Evolutionary conservation across 2,888 invertebrate species (phyloP).

Genomic region (Agonopterix heracliana): DNA sequence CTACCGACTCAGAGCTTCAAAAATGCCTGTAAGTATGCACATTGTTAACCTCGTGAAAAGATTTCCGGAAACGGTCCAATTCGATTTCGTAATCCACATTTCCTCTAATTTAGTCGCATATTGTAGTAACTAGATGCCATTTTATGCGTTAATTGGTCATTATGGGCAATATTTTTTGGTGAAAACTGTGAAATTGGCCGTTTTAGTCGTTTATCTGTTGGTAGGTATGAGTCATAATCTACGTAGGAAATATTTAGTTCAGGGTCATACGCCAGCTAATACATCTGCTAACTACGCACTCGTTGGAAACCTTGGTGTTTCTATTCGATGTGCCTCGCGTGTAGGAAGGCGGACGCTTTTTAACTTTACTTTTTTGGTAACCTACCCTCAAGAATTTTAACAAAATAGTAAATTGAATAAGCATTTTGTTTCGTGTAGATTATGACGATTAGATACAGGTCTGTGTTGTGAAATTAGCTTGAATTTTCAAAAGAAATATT

Average conservation of each 20-base stretch:
- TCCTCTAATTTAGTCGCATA: neutral
- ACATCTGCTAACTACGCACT: constrained; percentile 17
- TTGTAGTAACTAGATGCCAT: neutral
- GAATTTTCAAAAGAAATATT: too few relatives aligned
- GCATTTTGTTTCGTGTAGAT: too few relatives aligned
- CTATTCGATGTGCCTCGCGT: neutral
- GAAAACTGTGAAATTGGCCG: neutral
- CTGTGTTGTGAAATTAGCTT: too few relatives aligned
- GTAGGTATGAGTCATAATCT: constrained; percentile 26
- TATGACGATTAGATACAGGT: too few relatives aligned
- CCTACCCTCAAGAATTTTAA: too few relatives aligned
- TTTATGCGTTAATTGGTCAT: neutral
- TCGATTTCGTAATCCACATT: constrained; percentile 16
- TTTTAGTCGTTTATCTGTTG: constrained; percentile 5
- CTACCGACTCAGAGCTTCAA: constrained; percentile 27
- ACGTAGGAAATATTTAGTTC: constrained; percentile 13
- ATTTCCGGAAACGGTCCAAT: constrained; percentile 12
- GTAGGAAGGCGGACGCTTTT: neutral
- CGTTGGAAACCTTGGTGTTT: constrained; percentile 6
- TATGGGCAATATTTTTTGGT: neutral
- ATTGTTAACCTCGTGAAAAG: constrained; percentile 10
- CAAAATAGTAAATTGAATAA: too few relatives aligned
- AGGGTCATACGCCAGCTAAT: constrained; percentile 16
- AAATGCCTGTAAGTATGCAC: constrained; percentile 61
- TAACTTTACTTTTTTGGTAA: too few relatives aligned